Conservation (phyloP, 2,888 invertebrate species). For the Nemoura dubitans region DNA sequence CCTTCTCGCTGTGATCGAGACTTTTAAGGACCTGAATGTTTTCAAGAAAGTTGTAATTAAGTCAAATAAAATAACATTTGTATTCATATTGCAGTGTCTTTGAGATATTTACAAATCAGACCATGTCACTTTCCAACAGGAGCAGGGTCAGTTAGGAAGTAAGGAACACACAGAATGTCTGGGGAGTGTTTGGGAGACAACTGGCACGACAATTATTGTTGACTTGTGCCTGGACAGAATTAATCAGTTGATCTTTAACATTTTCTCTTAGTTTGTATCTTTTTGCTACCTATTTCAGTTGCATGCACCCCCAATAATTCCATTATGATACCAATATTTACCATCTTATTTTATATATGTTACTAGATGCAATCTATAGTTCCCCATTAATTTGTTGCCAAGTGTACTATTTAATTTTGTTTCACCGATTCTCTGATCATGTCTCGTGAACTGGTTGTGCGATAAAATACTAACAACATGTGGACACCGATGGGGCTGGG, state of each 20-base stretch:
- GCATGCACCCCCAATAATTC: not conserved
- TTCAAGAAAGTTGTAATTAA: not conserved
- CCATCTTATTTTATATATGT: not conserved
- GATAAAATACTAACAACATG: not conserved
- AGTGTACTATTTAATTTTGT: not conserved
- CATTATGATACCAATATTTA: not conserved
- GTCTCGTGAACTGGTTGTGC: not conserved
- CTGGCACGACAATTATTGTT: not conserved
- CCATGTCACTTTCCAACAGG: not conserved
- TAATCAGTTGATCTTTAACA: not conserved
- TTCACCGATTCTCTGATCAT: not conserved
- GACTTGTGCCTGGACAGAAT: not conserved
- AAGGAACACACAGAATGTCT: not conserved
- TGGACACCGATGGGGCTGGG: not conserved
- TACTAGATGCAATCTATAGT: not conserved
- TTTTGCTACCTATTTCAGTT: constrained; percentile 5
- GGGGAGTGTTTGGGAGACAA: not conserved
- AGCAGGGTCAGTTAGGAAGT: not conserved
- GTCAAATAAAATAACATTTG: not conserved
- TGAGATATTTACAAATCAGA: not conserved
- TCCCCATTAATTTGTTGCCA: not conserved
- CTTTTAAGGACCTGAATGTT: not conserved
- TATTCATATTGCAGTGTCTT: not conserved
- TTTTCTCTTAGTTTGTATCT: not conserved
- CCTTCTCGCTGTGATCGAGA: not conserved